Base-by-base conservation (phyloP, 2,113 vertebrate species). In the Corythornis madagascariensis region DNA sequence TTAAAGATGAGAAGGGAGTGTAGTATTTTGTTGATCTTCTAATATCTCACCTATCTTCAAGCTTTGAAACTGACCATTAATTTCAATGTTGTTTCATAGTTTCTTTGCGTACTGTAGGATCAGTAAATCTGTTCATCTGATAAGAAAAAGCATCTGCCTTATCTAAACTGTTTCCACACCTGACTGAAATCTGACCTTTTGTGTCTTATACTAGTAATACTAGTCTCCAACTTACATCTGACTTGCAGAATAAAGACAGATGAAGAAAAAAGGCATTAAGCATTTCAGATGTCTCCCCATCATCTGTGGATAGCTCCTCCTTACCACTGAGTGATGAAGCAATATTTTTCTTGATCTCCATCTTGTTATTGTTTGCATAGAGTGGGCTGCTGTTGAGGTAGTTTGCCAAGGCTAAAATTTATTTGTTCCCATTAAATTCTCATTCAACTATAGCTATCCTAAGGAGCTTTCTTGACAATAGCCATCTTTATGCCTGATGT, bases 151-250 rank as follows among this genome's bases (percentile, higher is more conserved):
- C 33, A 33, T 56, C 73, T 94, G 72, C 3, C 3, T 80, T 83
- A 57, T 65, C 73, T 63, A 56, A 93, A 43, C 60, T 88, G 15
- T 71, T 88, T 70, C n/a, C 73, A 71, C 64, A 74, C 2, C 10
- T 78, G 73, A 60, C 80, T 92, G 91, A 90, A 92, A 86, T 80
- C 31, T 92, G 86, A 88, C 79, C 56, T 80, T 94, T 71, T 77
- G 28, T 78, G 65, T 25, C 73, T 52, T 10, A 10, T 70, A 6
- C 28, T 67, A 78, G 45, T 67, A 64, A 65, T 56, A 53, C 83
- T 67, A 33, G 73, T 53, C 61, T 81, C 47, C 77, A 53, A 1
- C 61, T 84, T 75, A 10, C 57, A 21, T 67, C 57, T 78, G 57
- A 60, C 65, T 67, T 81, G 22, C 56, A 42, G 64, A 74, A 73